Evolutionary conservation across 2,113 vertebrate species (phyloP).

Genomic region (Xerus inauris): DNA sequence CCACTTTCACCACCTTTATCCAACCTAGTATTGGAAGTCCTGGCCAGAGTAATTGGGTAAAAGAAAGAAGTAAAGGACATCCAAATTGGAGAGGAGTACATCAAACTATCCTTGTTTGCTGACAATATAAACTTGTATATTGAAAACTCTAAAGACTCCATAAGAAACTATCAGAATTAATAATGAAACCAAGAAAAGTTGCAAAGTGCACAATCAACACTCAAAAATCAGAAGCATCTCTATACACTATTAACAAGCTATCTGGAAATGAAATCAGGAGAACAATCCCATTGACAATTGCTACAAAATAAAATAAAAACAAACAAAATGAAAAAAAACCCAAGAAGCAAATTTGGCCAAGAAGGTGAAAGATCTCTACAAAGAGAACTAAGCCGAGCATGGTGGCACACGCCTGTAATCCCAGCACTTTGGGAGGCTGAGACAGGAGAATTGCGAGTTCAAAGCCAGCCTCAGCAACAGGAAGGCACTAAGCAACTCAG

Average conservation of each 20-base stretch:
- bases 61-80: neutral
- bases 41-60: neutral
- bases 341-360: neutral
- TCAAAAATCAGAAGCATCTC: neutral
- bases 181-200: neutral
- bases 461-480: too few relatives aligned
- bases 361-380: neutral
- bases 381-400: neutral
- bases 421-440: too few relatives aligned
- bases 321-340: neutral
- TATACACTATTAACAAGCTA: neutral
- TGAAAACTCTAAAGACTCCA: neutral
- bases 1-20: neutral
- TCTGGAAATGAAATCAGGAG: neutral
- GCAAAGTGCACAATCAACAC: neutral
- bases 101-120: neutral
- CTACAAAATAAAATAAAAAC: neutral
- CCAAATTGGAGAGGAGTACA: neutral
- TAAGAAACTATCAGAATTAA: neutral
- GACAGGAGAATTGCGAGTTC: too few relatives aligned
- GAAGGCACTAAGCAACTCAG: too few relatives aligned
- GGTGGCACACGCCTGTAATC: too few relatives aligned
- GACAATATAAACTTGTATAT: neutral
- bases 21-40: neutral
- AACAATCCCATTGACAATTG: neutral